Evolutionary conservation across 2,888 invertebrate species (phyloP).

Genomic region (Euplagia quadripunctaria): DNA sequence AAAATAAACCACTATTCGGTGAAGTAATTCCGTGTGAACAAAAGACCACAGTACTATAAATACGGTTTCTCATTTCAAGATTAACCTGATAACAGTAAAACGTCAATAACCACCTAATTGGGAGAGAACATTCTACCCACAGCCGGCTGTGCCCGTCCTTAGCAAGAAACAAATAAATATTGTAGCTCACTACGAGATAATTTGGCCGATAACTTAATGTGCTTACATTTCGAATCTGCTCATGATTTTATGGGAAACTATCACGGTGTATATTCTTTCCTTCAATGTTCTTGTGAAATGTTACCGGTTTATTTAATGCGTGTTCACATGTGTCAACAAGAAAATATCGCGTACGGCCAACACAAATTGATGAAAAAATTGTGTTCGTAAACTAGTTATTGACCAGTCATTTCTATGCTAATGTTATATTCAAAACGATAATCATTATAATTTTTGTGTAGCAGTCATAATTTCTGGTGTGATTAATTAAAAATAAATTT

Average conservation of each 20-base stretch:
- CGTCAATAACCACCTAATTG: constrained; percentile 88
- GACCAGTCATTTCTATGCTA: constrained; percentile 42
- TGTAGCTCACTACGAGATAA: constrained; percentile 84
- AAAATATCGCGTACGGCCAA: constrained; percentile 26
- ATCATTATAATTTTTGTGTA: constrained; percentile 40
- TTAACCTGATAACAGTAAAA: constrained; percentile 85
- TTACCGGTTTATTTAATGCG: constrained; percentile 23
- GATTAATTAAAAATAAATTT: constrained; percentile 52
- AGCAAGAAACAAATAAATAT: constrained; percentile 87
- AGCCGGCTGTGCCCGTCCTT: constrained; percentile 71
- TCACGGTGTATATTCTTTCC: constrained; percentile 65
- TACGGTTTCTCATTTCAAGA: constrained; percentile 76
- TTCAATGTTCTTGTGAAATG: constrained; percentile 34
- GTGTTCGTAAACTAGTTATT: constrained; percentile 35
- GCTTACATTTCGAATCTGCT: constrained; percentile 87
- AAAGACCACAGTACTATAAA: constrained; percentile 68
- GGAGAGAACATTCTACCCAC: constrained; percentile 82
- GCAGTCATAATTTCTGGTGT: constrained; percentile 34
- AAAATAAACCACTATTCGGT: background rate
- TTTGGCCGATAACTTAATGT: constrained; percentile 85
- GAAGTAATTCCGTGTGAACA: constrained; percentile 42
- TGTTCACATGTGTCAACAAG: constrained; percentile 34
- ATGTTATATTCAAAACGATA: constrained; percentile 43
- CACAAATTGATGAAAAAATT: constrained; percentile 33
- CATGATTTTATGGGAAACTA: constrained; percentile 86